Evolutionary conservation across 1,140 invertebrate species (phyloP).

Genomic region (Asobara japonica): DNA sequence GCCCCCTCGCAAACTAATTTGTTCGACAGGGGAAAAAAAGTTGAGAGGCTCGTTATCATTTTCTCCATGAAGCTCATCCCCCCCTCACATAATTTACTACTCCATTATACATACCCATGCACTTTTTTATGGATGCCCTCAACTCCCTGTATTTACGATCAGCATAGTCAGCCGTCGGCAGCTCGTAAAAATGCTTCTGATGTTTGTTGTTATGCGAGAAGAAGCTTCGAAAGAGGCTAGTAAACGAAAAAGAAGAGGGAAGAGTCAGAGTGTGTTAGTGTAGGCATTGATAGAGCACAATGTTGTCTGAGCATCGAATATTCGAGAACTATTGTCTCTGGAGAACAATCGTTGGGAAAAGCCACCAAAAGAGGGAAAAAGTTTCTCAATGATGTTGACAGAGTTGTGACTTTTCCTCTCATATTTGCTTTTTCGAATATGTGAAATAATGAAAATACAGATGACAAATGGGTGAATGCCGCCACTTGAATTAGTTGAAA

Average conservation of each 20-base stretch:
- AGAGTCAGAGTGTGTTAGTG: background rate
- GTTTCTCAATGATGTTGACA: background rate
- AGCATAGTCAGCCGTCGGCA: constrained; percentile 4
- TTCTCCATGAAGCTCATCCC: background rate
- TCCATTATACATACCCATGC: constrained; percentile 46
- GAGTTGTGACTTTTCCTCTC: background rate
- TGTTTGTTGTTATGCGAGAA: constrained; percentile 14
- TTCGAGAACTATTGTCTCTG: constrained; percentile 10
- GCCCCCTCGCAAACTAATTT: too few relatives aligned
- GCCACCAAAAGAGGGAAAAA: background rate
- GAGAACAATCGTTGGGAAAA: background rate
- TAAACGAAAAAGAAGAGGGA: background rate
- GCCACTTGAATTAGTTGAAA: background rate
- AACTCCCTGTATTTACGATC: constrained; percentile 39
- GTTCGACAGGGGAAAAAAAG: background rate
- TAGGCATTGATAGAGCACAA: constrained; percentile 22
- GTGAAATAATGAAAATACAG: background rate
- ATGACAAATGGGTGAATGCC: background rate
- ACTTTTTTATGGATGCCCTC: constrained; percentile 38
- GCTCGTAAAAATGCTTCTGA: constrained; percentile 38
- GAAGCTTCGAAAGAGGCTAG: background rate
- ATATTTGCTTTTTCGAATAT: background rate
- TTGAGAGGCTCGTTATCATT: background rate
- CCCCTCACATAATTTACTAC: constrained; percentile 52
- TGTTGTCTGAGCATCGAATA: constrained; percentile 20